Evolutionary conservation across 2,113 vertebrate genomes (phyloP).

Genomic region (Paedocypris sp.): DNA sequence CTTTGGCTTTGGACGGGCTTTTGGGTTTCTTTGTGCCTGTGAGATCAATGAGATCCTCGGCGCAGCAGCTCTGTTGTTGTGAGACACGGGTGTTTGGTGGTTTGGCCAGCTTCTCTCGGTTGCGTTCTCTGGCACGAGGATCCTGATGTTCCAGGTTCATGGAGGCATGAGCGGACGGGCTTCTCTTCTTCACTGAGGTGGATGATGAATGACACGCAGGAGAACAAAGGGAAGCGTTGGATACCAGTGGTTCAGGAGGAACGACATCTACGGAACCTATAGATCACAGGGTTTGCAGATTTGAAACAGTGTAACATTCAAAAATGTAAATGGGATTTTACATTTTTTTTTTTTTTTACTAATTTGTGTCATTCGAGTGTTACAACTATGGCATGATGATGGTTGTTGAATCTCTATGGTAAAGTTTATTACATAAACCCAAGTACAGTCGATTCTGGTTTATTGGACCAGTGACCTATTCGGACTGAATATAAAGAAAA

Average conservation of each 20-base stretch:
- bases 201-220: slow-evolving; percentile 50
- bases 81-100: slow-evolving; percentile 36
- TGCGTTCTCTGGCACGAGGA: slow-evolving; percentile 41
- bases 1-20: slow-evolving; percentile 45
- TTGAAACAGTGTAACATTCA: slow-evolving; percentile 41
- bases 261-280: slow-evolving; percentile 45
- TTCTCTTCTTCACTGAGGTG: slow-evolving; percentile 55
- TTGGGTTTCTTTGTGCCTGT: slow-evolving; percentile 51
- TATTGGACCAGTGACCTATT: too few species aligned
- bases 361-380: too few species aligned
- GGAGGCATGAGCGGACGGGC: slow-evolving; percentile 32
- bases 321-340: too few species aligned
- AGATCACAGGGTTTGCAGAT: slow-evolving; percentile 47
- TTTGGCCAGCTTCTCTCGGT: slow-evolving; percentile 35
- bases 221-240: slow-evolving; percentile 43
- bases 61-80: slow-evolving; percentile 37
- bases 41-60: slow-evolving; percentile 50
- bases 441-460: too few species aligned
- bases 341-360: too few species aligned
- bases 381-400: too few species aligned
- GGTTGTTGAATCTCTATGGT: too few species aligned
- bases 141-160: slow-evolving; percentile 39
- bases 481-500: too few species aligned
- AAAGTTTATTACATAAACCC: too few species aligned
- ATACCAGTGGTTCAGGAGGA: slow-evolving; percentile 45